phyloP scores from a whole-genome alignment of 1,140 invertebrate species.

The Ips nitidus region DNA sequence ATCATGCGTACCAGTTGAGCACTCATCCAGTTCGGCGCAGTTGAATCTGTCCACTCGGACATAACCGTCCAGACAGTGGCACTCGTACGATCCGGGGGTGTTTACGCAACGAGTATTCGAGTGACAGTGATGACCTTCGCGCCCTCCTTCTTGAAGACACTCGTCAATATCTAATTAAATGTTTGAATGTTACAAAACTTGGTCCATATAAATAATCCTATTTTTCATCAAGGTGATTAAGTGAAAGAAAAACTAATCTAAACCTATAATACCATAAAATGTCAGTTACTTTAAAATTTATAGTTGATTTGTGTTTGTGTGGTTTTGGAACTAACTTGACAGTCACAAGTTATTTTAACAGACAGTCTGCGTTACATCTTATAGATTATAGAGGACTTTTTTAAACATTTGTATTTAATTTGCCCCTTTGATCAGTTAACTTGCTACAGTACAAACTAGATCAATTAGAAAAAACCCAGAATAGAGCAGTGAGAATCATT shows the following conservation, averaged over 20 bases:
- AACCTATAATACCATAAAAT: conserved; percentile 31
- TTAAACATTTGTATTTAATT: no score
- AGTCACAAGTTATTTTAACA: no score
- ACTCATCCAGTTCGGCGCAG: conserved; percentile 82
- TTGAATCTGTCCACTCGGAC: conserved; percentile 74
- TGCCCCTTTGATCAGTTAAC: no score
- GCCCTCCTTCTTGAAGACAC: conserved; percentile 71
- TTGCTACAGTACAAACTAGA: no score
- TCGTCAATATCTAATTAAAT: conserved; percentile 73
- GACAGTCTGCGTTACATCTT: no score
- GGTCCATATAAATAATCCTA: no score
- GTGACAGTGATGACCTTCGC: conserved; percentile 78
- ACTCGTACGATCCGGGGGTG: conserved; percentile 75
- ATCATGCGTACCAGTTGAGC: conserved; percentile 64
- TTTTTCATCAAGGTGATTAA: conserved; percentile 7
- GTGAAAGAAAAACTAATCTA: neutral
- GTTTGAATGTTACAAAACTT: no score
- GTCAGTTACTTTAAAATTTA: neutral
- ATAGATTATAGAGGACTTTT: no score
- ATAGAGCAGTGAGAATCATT: no score
- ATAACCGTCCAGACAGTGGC: conserved; percentile 81
- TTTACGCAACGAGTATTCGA: conserved; percentile 80
- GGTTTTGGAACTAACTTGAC: no score
- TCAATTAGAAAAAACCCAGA: no score
- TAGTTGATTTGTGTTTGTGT: conserved; percentile 7